phyloP scores from a whole-genome alignment of 2,888 invertebrate species.

The Octonoba sinensis region DNA sequence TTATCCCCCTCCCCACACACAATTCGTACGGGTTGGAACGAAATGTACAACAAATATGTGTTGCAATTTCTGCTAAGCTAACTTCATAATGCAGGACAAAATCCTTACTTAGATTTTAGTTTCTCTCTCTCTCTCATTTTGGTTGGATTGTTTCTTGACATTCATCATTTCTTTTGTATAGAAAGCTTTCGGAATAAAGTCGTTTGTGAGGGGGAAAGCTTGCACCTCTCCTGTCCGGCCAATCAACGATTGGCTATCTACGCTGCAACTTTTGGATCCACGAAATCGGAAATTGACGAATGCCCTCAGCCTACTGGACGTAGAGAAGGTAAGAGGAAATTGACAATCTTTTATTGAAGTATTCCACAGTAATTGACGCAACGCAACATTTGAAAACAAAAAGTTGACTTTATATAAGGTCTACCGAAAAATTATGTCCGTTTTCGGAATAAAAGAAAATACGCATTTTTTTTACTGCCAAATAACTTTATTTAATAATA shows the following conservation, averaged over 20 bases:
- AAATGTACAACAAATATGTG: too few species aligned
- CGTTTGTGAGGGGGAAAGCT: slow-evolving; percentile 90
- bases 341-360: too few species aligned
- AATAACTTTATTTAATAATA: too few species aligned
- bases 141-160: background rate
- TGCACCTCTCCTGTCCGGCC: slow-evolving; percentile 88
- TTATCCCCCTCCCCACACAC: too few species aligned
- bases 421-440: too few species aligned
- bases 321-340: slow-evolving; percentile 17
- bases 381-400: too few species aligned
- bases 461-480: too few species aligned
- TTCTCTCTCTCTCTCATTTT: background rate
- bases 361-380: too few species aligned
- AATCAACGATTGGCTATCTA: slow-evolving; percentile 90
- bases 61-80: too few species aligned
- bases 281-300: slow-evolving; percentile 87
- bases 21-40: too few species aligned
- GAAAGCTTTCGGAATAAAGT: slow-evolving; percentile 94
- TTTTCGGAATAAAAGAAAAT: too few species aligned
- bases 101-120: background rate
- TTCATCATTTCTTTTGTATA: slow-evolving; percentile 73
- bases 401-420: too few species aligned
- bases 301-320: slow-evolving; percentile 86
- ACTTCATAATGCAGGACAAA: background rate
- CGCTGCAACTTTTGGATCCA: slow-evolving; percentile 91